Base-by-base conservation (phyloP, 2,888 invertebrate species). In the Cantharis nigra region DNA sequence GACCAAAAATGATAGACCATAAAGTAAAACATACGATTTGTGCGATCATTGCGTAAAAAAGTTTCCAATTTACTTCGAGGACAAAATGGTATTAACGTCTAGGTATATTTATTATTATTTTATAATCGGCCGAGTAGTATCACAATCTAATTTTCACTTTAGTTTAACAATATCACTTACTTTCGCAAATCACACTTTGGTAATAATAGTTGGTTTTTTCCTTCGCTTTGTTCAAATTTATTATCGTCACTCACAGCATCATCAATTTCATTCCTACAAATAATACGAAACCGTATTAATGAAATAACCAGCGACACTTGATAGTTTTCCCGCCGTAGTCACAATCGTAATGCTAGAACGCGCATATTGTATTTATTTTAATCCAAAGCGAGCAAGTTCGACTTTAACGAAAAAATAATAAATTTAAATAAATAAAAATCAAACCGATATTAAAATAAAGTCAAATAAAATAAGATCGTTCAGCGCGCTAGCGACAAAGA, bases 211-310 rank as follows among this genome's bases (percentile, higher is more conserved):
- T 49, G 49, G 49, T 49, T 49, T 49, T 49, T 49, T 49, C 49
- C 49, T 49, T 49, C 7, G 49, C 49, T 49, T 49, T 49, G 65
- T 67, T 26, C 65, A 23, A 20, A 23, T 67, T 23, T 67, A 67
- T 23, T 67, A 67, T 23, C 26, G 65, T 67, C n/a, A 67, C 20
- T 67, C 65, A 67, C 65, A 20, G 76, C 79, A 78, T 83, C 76
- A 72, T 77, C 78, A 49, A 69, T 69, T 70, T 78, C 77, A 72
- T 79, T 79, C 83, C 83, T 83, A 80, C 67, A 79, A 79, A 83
- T 49, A 49, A 49, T 72, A 75, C 10, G 80, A 80, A 80, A 78
- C 70, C 28, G 13, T 67, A 10, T 75, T 62, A 77, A 64, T 71
- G 18, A 67, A 23, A 67, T 23, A 67, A 67, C 23, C n/a, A 23